Evolutionary conservation across 2,888 invertebrate species (phyloP), one percentile per base, ranked within the genome.

Genomic region (Plemyria rubiginata): DNA sequence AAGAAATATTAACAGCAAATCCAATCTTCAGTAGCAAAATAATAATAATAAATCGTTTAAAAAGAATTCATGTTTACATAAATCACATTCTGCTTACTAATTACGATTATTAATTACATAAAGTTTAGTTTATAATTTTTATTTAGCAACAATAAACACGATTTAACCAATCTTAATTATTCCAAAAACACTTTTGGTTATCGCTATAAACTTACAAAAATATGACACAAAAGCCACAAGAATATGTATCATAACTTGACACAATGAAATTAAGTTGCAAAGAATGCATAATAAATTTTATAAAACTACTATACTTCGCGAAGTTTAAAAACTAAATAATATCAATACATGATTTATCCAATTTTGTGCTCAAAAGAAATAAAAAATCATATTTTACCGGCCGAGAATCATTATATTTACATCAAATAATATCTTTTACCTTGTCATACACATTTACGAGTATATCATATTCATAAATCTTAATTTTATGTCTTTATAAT

Each of bases 401-500:
- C 55, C 66, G 65, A 68, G 73, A 70, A 73, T 78, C 74, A 75
- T 71, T 73, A 72, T 84, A 86, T 87, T 80, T 88, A 89, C 86
- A 88, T 54, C 71, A 75, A 77, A 85, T 86, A 88, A 88, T 87
- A 88, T 88, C 84, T 82, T 82, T 78, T 81, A 83, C 79, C 79
- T 85, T 88, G 86, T 88, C 85, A 86, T 82, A 82, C 80, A 86
- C 81, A 82, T 82, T 81, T 71, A 85, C 79, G 86, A 89, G 86
- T 86, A 86, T 83, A 86, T 77, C 78, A 72, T 80, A 77, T 86
- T 77, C 78, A 72, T 80, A 77, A 74, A 78, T 70, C 78, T 81
- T 86, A 81, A 78, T 71, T 81, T 84, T 90, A 84, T 90, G 88
- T 90, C 88, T 90, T 88, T 90, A 88, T 86, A 77, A 73, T 73